Evolutionary conservation across 2,797 vertebrate genomes (phyloP), one percentile per base, ranked within the genome.

Genomic region (Arnoldichthys spilopterus): DNA sequence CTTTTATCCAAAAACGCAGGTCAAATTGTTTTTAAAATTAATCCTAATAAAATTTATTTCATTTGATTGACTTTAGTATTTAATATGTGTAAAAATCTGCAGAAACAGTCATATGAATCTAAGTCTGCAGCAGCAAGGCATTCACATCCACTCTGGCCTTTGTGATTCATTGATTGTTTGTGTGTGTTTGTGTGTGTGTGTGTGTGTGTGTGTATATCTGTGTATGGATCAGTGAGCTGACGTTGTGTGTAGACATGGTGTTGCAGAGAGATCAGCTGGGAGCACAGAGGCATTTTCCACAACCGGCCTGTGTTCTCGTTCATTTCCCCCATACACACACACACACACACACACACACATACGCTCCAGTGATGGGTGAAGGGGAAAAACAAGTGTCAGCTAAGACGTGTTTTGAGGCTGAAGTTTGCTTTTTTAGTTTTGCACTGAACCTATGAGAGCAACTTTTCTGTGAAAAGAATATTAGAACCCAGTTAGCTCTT

Each of bases 291-390:
- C 30, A 7, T 54, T 32, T 37, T 70, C 56, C 47, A 26, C 59
- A 34, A 26, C 58, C 66, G 69, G 66, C 75, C 56, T 61, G 30
- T 16, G 54, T 70, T 70, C 76, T 22, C 45, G 30, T 45, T 70
- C 76, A 77, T 77, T 77, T 70, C 54, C 28, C 53, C 40, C 30
- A 6, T 20, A 15, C 28, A 79, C 62, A 79, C 77, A 47, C 2
- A 20, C 37, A 30, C 51, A n/a, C 43, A 16, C 59, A 24, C 24
- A 51, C 72, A 51, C 53, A 72, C 30, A 59, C 71, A 59, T 53
- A 43, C 12, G 18, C 69, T n/a, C 47, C 6, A 74, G 45, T 28
- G 43, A 30, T 24, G 22, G 24, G 34, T 7, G 18, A 9, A 22
- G 49, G 20, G 24, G 54, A 15, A 58, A 58, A 5, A 58, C 24